These are phyloP conservation scores for Cynoglossus semilaevis DNA, from an alignment of 2,113 vertebrate species.

Conservation along the genomic window DNA sequence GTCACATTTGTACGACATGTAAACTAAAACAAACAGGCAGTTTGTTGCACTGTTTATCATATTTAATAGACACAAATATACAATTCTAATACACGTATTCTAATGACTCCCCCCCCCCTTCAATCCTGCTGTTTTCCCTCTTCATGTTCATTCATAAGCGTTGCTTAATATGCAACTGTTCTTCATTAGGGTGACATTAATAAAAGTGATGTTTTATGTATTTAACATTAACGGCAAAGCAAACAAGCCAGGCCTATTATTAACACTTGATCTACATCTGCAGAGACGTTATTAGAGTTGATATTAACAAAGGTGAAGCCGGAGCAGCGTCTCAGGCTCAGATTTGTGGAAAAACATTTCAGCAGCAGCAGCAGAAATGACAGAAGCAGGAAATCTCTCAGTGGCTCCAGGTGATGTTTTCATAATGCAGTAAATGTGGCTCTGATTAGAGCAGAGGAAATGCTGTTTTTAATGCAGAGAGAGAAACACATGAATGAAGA, in stretches of 20 bases:
- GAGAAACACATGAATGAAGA: constrained; percentile 5
- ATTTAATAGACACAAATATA: constrained; percentile 87
- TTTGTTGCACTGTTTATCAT: constrained; percentile 83
- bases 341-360: not conserved
- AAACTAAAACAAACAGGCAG: constrained; percentile 87
- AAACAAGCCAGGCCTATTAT: constrained; percentile 81
- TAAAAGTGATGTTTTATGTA: constrained; percentile 83
- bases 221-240: constrained; percentile 71
- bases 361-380: constrained; percentile 4
- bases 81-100: constrained; percentile 87
- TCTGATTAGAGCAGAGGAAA: constrained; percentile 16
- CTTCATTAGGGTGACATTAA: constrained; percentile 92
- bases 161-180: constrained; percentile 81
- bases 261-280: constrained; percentile 87
- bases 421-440: constrained; percentile 1
- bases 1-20: constrained; percentile 75
- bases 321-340: constrained; percentile 28
- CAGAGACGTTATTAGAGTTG: constrained; percentile 79
- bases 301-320: constrained; percentile 84
- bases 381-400: constrained; percentile 4
- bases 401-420: constrained; percentile 8
- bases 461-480: not conserved
- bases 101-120: constrained; percentile 82
- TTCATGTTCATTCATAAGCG: constrained; percentile 86
- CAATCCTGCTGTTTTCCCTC: constrained; percentile 44